Evolutionary conservation across 2,797 vertebrate genomes (phyloP), one percentile per base, ranked within the genome.

Genomic region (Pseudomugil gertrudae): DNA sequence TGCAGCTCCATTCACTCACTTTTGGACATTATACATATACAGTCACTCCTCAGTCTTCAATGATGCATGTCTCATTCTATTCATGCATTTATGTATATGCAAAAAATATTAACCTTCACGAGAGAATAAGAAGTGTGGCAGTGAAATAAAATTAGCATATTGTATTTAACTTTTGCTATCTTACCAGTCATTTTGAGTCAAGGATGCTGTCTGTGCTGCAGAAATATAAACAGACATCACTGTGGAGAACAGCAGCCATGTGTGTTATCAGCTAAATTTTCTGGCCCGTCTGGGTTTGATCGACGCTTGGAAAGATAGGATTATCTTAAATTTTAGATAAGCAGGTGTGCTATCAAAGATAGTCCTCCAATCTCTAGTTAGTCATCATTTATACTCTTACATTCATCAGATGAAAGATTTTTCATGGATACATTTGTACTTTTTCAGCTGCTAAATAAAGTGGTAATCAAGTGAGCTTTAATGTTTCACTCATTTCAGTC

Each of bases 361-460:
- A 9, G 29, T 36, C 7, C 66, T 36, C 24, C 36, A 4, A 24
- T 67, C 45, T 62, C 17, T 11, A 21, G 40, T 43, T n/a, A 8
- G 19, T n/a, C 10, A n/a, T 43, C 8, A 9, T n/a, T n/a, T 43
- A 4, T n/a, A 6, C 5, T 8, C 19, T 43, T 43, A 3, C 10
- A 7, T 66, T 47, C 52, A 11, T 57, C 9, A 35, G n/a, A 58
- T 29, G 62, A 64, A 35, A 15, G 27, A 48, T 67, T 57, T 58
- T 55, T 51, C 27, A 24, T 23, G 15, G 21, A 21, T 5, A 38
- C 2, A 15, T 38, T 53, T 62, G 21, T 62, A 2, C 32, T 45
- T 8, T 58, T 58, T 59, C 19, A 27, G 35, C 0, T 0, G 13
- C 15, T 27, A 47, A 71, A 53, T 14, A 24, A 7, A 10, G 2